Evolutionary conservation across 2,888 invertebrate genomes (phyloP).

Genomic region (Cryptus viduatorius): DNA sequence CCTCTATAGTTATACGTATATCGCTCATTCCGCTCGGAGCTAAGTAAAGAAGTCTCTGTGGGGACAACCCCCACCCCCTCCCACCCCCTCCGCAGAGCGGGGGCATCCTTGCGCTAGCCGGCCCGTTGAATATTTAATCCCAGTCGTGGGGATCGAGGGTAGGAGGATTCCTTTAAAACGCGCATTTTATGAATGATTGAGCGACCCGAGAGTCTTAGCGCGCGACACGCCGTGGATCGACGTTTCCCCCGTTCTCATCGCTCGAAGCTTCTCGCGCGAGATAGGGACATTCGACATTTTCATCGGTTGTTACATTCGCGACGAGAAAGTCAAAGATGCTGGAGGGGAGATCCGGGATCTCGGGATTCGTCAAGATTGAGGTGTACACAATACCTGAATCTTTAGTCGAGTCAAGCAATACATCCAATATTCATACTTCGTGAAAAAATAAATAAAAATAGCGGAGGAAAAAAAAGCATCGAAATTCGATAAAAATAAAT

Average conservation of each 20-base stretch:
- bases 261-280: conserved; percentile 18
- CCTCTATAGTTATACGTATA: conserved; percentile 22
- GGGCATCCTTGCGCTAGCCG: conserved; percentile 51
- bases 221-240: conserved; percentile 30
- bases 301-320: conserved; percentile 42
- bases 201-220: conserved; percentile 64
- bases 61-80: conserved; percentile 26
- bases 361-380: conserved; percentile 58
- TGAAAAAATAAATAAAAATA: conserved; percentile 13
- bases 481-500: neutral
- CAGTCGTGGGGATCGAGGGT: conserved; percentile 62
- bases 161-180: conserved; percentile 76
- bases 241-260: conserved; percentile 18
- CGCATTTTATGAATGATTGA: conserved; percentile 80
- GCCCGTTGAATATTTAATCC: conserved; percentile 78
- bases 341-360: neutral
- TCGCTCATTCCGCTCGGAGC: conserved; percentile 31
- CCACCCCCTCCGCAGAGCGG: conserved; percentile 20
- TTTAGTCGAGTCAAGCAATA: conserved; percentile 22
- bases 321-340: conserved; percentile 35
- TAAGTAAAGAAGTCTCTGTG: conserved; percentile 66
- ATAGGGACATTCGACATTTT: conserved; percentile 9
- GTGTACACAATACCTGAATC: conserved; percentile 38
- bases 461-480: neutral
- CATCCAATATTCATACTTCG: conserved; percentile 45